Conservation (phyloP, 2,797 vertebrate species). For the Anguilla megastoma region DNA sequence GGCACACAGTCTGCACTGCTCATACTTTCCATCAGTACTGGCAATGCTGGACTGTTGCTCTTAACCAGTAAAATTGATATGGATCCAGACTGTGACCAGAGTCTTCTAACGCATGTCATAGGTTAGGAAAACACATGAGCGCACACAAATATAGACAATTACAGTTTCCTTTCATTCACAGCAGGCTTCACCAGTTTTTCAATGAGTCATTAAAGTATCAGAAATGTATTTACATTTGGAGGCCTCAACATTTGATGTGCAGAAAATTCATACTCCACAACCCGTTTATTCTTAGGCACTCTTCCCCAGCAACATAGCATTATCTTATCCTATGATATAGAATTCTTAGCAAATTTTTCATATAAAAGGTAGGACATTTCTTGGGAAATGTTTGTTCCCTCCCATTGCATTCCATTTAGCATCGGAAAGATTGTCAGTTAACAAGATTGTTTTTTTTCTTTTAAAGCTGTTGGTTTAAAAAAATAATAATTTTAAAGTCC, state of each 20-base stretch:
- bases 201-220: slow-evolving; percentile 29
- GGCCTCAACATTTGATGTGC: slow-evolving; percentile 19
- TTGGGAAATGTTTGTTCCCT: background rate
- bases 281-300: slow-evolving; percentile 12
- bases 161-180: slow-evolving; percentile 46
- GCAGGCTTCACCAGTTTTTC: slow-evolving; percentile 1
- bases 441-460: slow-evolving; percentile 62
- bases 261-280: slow-evolving; percentile 14
- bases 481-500: slow-evolving; percentile 38
- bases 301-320: background rate
- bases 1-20: background rate
- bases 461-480: slow-evolving; percentile 52
- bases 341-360: background rate
- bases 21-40: background rate
- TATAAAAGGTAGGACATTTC: background rate
- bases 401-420: slow-evolving; percentile 35
- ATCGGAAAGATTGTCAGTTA: slow-evolving; percentile 66
- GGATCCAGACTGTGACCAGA: background rate
- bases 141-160: slow-evolving; percentile 54
- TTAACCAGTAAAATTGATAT: slow-evolving; percentile 2
- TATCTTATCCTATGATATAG: slow-evolving; percentile 10
- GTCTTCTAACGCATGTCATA: slow-evolving; percentile 7
- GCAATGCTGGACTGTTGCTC: background rate
- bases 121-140: slow-evolving; percentile 52
- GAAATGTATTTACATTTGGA: slow-evolving; percentile 30